Evolutionary conservation across 2,113 vertebrate species (phyloP).

Genomic region (Anser brachyrhynchus): DNA sequence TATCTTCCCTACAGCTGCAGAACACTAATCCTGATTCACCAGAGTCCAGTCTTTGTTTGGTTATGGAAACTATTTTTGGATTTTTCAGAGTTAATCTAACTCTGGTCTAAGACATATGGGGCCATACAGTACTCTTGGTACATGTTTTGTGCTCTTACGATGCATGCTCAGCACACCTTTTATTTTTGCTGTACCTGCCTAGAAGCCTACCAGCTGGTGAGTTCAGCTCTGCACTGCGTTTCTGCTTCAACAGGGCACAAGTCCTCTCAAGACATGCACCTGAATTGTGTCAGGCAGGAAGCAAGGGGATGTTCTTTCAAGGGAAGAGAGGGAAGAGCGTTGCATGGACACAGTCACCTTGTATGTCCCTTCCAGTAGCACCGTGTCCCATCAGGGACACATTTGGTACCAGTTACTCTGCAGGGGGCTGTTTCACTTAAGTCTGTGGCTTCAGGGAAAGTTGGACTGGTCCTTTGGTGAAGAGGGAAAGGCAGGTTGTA

Average conservation of each 20-base stretch:
- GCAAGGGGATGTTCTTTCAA: background rate
- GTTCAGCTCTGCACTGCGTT: background rate
- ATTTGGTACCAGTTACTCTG: background rate
- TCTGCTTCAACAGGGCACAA: background rate
- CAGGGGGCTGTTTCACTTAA: background rate
- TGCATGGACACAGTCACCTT: background rate
- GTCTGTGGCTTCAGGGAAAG: background rate
- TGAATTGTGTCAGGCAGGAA: background rate
- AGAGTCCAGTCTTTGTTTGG: constrained; percentile 32
- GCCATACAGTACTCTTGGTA: background rate
- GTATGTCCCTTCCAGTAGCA: background rate
- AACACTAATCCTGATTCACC: constrained; percentile 50
- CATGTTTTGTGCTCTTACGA: background rate
- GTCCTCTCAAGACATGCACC: background rate
- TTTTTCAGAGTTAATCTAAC: background rate
- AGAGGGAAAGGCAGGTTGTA: background rate
- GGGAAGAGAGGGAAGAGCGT: background rate
- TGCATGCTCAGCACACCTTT: background rate
- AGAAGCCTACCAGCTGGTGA: background rate
- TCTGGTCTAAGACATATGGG: background rate
- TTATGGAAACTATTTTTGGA: background rate
- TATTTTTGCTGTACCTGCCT: background rate
- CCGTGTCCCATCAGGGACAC: fast-evolving
- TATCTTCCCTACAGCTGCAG: constrained; percentile 52
- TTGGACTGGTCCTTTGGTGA: background rate